Evolutionary conservation across 2,888 invertebrate genomes (phyloP).

Genomic region (Xylota segnis): DNA sequence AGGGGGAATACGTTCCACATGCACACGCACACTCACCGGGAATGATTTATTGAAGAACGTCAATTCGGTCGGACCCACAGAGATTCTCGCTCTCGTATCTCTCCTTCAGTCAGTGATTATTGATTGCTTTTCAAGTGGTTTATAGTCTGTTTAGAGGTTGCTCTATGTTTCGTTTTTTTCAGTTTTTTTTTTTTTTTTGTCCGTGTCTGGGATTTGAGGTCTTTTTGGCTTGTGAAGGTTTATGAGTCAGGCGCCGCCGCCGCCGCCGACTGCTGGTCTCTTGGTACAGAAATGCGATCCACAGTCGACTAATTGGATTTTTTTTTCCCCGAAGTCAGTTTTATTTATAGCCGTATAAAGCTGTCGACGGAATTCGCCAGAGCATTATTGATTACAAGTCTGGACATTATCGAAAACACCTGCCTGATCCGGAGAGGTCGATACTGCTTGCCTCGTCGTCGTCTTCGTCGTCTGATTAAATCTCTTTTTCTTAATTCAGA

Average conservation of each 20-base stretch:
- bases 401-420: slow-evolving; percentile 57
- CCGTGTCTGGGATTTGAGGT: slow-evolving; percentile 62
- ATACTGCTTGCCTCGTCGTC: slow-evolving; percentile 6
- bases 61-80: slow-evolving; percentile 60
- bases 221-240: slow-evolving; percentile 34
- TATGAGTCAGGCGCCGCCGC: slow-evolving; percentile 74
- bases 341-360: slow-evolving; percentile 68
- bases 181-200: slow-evolving; percentile 40
- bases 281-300: slow-evolving; percentile 57
- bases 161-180: background rate
- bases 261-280: slow-evolving; percentile 53
- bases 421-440: slow-evolving; percentile 34
- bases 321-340: slow-evolving; percentile 27
- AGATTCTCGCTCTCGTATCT: slow-evolving; percentile 49
- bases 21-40: slow-evolving; percentile 24
- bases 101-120: slow-evolving; percentile 52
- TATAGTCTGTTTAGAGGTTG: slow-evolving; percentile 37
- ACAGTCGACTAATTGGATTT: slow-evolving; percentile 70
- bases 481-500: slow-evolving; percentile 40
- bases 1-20: slow-evolving; percentile 4
- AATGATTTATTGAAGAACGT: slow-evolving; percentile 71
- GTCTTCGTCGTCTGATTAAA: slow-evolving; percentile 46
- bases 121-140: slow-evolving; percentile 74
- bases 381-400: slow-evolving; percentile 63
- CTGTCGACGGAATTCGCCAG: slow-evolving; percentile 66